Percentiles rank a stretch among this genome's conserved stretches.
Conservation (phyloP, 2,113 vertebrate species). For the Bufo bufo region DNA sequence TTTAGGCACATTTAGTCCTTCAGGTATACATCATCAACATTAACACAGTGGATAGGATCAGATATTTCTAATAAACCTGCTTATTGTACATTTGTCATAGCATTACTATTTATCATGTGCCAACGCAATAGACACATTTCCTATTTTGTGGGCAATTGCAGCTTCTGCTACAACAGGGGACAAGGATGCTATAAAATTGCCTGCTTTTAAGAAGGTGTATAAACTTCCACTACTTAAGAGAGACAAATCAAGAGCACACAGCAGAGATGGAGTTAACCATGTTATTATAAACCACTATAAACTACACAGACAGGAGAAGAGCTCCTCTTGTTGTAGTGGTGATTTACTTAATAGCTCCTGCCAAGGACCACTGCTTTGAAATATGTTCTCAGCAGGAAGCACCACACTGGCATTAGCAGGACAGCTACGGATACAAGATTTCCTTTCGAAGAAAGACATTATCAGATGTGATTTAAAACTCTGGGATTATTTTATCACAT, state of each 20-base stretch:
- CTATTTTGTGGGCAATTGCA: no score
- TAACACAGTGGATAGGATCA: no score
- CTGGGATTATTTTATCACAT: constrained; percentile 26
- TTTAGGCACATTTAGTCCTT: no score
- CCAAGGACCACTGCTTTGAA: constrained; percentile 33
- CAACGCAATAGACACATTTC: no score
- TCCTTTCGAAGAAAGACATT: constrained; percentile 27
- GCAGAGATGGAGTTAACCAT: constrained; percentile 2
- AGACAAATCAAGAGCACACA: neutral
- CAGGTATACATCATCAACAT: no score
- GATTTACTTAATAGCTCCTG: constrained; percentile 46
- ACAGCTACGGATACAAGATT: constrained; percentile 16
- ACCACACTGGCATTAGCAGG: neutral
- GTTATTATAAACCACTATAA: neutral
- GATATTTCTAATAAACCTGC: no score
- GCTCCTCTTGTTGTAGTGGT: constrained; percentile 31
- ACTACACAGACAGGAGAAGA: neutral
- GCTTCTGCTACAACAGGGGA: no score
- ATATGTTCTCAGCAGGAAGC: constrained; percentile 23
- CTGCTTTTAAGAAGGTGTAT: neutral
- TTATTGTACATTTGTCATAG: no score
- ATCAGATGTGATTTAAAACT: constrained; percentile 31
- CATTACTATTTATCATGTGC: no score
- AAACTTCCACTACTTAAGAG: neutral
- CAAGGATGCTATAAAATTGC: neutral